Base-by-base conservation (phyloP, 2,888 invertebrate genomes). In the Oxytorus armatus region DNA sequence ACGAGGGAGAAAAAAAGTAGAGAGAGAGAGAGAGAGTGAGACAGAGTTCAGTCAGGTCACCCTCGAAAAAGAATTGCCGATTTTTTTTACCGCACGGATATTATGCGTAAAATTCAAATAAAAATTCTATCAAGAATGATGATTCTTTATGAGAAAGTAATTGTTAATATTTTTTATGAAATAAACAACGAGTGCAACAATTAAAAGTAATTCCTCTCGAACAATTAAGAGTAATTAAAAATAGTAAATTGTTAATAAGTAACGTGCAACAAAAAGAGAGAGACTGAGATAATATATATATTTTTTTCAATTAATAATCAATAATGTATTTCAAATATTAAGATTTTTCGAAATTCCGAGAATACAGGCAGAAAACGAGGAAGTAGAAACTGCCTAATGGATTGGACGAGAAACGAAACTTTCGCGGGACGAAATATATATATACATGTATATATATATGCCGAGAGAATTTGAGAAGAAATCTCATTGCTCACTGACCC, bases 401-500 rank as follows among this genome's bases (percentile, higher is more conserved):
- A 55, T 55, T 16, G 14, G 25, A 53, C 53, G 25, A 14, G 25
- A 7, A 10, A 0, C 8, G 53, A 23, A 14, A 53, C 14, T 53
- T 53, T 53, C n/a, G 11, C 3, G 33, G 55, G 1, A 5, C 7
- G 1, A 14, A 5, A 5, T n/a, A n/a, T n/a, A n/a, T n/a, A n/a
- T n/a, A n/a, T n/a, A n/a, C n/a, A n/a, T n/a, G n/a, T n/a, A n/a
- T n/a, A n/a, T n/a, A 33, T 29, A 5, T 11, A 33, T 1, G 14
- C 10, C 3, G 25, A 68, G 5, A 2, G 23, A 53, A 4, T 25
- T 39, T 16, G 18, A 39, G 16, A 42, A 61, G 8, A 39, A 55
- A 69, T 8, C n/a, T 55, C 42, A 23, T 8, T 59, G 70, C 53
- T 65, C 59, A 49, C 7, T 69, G 75, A 51, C 21, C 44, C 70